phyloP scores from a whole-genome alignment of 2,888 invertebrate species.

The Bombylius discolor region DNA sequence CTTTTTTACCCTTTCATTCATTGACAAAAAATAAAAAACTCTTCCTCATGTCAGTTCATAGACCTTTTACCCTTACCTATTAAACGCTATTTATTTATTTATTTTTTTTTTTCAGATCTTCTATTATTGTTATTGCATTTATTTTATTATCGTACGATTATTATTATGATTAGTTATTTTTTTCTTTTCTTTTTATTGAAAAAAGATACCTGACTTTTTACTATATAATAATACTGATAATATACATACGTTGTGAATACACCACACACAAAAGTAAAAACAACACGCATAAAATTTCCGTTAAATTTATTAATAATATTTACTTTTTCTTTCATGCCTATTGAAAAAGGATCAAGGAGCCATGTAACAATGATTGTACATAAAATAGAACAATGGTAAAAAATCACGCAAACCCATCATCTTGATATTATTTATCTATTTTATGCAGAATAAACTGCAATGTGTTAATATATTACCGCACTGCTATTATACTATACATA shows the following conservation, averaged over 20 bases:
- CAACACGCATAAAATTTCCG: slow-evolving; percentile 13
- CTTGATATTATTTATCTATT: slow-evolving; percentile 14
- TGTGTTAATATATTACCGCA: too few species aligned
- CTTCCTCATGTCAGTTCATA: too few species aligned
- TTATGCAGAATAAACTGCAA: background rate
- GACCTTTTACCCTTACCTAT: too few species aligned
- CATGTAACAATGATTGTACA: background rate
- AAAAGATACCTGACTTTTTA: slow-evolving; percentile 12
- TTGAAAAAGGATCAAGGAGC: slow-evolving; percentile 1
- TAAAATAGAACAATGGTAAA: slow-evolving; percentile 10
- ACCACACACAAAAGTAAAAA: too few species aligned
- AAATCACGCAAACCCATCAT: slow-evolving; percentile 14
- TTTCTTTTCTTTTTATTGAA: background rate
- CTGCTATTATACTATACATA: too few species aligned
- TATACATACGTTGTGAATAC: too few species aligned
- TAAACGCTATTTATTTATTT: too few species aligned
- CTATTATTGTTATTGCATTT: too few species aligned
- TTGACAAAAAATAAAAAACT: too few species aligned
- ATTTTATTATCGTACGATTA: background rate
- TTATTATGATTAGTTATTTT: background rate
- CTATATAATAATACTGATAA: background rate
- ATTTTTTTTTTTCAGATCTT: background rate
- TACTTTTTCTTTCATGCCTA: background rate
- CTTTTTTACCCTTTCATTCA: too few species aligned
- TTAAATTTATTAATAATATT: slow-evolving; percentile 6